A percentile compares a stretch with the other conserved stretches of the same genome.
phyloP scores from a whole-genome alignment of 37 sponge, comb jelly and placozoan species.

The Aplysina aerophoba region DNA sequence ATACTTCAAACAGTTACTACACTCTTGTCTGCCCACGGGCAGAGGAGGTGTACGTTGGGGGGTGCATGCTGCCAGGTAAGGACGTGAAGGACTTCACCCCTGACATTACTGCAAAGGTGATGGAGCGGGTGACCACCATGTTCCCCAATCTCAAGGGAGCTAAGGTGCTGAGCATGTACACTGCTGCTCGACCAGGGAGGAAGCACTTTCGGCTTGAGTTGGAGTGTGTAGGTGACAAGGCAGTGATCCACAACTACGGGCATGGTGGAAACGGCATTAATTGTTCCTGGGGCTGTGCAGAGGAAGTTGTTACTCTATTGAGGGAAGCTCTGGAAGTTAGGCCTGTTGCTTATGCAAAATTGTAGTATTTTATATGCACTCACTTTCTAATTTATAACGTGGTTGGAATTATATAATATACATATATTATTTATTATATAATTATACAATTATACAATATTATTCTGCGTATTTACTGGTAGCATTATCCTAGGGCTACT shows the following conservation, averaged over 20 bases:
- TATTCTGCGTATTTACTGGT: too few relatives aligned
- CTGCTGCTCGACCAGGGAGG: constrained; percentile 68
- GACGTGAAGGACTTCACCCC: constrained; percentile 36
- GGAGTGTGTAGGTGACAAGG: neutral
- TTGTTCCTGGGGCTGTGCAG: constrained; percentile 82
- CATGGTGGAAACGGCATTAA: constrained; percentile 75
- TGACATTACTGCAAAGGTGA: constrained; percentile 14
- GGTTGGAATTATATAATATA: too few relatives aligned
- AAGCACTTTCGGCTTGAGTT: constrained; percentile 62
- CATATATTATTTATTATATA: too few relatives aligned
- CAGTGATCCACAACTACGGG: constrained; percentile 86
- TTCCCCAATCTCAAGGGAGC: constrained; percentile 59
- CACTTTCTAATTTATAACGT: too few relatives aligned
- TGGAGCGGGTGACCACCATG: constrained; percentile 16
- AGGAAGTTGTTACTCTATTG: neutral
- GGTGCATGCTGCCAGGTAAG: constrained; percentile 37
- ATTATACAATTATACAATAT: too few relatives aligned
- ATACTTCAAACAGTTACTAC: neutral
- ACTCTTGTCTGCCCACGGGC: constrained; percentile 57
- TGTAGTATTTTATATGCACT: too few relatives aligned
- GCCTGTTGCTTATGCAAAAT: too few relatives aligned
- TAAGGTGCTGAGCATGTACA: constrained; percentile 54
- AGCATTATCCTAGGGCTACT: too few relatives aligned
- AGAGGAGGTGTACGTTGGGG: constrained; percentile 56
- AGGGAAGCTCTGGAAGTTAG: too few relatives aligned